Evolutionary conservation across 2,113 vertebrate species (phyloP), one percentile per base, ranked within the genome.

Genomic region (Ia io): DNA sequence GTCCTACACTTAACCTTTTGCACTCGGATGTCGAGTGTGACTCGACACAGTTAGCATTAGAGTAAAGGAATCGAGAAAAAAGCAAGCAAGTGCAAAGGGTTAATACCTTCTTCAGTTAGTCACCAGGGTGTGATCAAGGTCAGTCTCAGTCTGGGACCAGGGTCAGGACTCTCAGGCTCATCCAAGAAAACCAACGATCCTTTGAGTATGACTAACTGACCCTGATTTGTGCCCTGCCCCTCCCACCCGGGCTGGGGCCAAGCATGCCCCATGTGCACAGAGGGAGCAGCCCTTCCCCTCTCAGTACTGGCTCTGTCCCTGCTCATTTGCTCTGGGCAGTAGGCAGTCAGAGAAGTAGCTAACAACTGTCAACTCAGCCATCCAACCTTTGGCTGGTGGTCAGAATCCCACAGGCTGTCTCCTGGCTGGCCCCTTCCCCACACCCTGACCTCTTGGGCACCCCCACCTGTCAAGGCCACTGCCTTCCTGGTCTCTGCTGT

Each of bases 251-350:
- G 74, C 59, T 23, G n/a, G 8, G 61, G 61, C n/a, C 44, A 51
- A 49, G 63, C 35, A 47, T 20, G 17, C 25, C 30, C 25, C 59
- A 37, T 9, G 49, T n/a, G 40, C 84, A 35, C 32, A 56, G 76
- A 63, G 40, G 77, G 83, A 78, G 63, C 70, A 12, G 23, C 2
- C 22, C 7, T 44, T 59, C 37, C 30, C 18, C 2, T 42, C 67
- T 56, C 28, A 37, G 59, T 0, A 10, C 51, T 67, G 77, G 77
- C 85, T 88, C 42, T n/a, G 17, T 63, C 88, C 51, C 63, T 53
- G 35, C 49, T 92, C 82, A 44, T 92, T 93, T 95, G 83, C 82
- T 90, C 10, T 9, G 91, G 74, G n/a, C 77, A 96, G 82, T 59
- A 82, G 42, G 61, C 5, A 1, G 42, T 25, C 93, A 92, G 67